Base-by-base conservation (phyloP, 2,797 vertebrate species). In the Phoeniculus purpureus region DNA sequence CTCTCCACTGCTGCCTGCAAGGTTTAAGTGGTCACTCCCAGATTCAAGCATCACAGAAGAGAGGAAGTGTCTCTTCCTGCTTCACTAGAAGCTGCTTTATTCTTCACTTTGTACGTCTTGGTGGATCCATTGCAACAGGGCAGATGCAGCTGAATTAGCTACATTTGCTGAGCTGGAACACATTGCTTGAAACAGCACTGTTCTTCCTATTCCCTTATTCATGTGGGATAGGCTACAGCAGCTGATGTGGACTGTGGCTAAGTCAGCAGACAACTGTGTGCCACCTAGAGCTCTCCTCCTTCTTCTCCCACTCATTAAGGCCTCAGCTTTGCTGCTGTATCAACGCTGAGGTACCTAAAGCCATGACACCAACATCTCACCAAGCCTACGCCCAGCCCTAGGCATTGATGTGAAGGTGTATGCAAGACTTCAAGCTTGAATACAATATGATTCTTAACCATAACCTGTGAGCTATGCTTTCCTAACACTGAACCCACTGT, bases 141-240 rank as follows among this genome's bases (percentile, higher is more conserved):
- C 96, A 97, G 94, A 95, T 94, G 96, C 96, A 97, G 97, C 89
- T 96, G 82, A 83, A 93, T 94, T 93, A 96, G 94, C 97, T 94
- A 95, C 79, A 62, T 93, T 91, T 95, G 96, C 96, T 0, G 20
- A 59, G 66, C 17, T 51, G 19, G 12, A 45, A 52, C 11, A 16
- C 16, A 6, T 1, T 13, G n/a, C 62, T 6, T 51, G 34, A 60
- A 67, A 59, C 1, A 40, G 14, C 27, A 3, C 40, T 29, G 3
- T 7, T 48, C 29, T 48, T n/a, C 29, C 22, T 19, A 22, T 15
- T 40, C 25, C 34, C 11, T 34, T 9, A 34, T 15, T 56, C 32
- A 26, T 11, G 2, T 2, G 12, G 31, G 29, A 7, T 5, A 60
- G 25, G 66, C 34, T 67, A n/a, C 50, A 67, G 85, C 32, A 73